Base-by-base conservation (phyloP, 2,888 invertebrate species). In the Desoria tigrina region DNA sequence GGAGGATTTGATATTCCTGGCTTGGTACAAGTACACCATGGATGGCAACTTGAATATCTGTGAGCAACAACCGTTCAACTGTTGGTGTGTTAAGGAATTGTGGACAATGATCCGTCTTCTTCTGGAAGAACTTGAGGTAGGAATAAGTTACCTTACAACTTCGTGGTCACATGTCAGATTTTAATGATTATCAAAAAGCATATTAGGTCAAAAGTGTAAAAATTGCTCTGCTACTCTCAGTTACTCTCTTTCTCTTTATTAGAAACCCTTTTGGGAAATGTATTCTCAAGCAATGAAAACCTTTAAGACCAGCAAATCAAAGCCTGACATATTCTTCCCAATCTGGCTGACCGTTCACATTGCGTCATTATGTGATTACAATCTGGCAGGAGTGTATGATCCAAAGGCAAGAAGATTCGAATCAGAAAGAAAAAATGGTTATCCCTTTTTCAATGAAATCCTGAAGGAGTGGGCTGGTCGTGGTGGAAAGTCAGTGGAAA, bases 1-100 rank as follows among this genome's bases (percentile, higher is more conserved):
- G 9, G 63, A 67, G 9, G 76, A 76, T 42, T 51, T 76, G 23
- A 51, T 74, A 6, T 16, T 67, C 2, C 49, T 76, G 18, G 67
- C 72, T 0, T 68, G 55, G 56, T 61, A 49, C 28, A 72, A 65
- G 18, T 74, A 61, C 32, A 49, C 18, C 9, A 45, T n/a, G 18
- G 60, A 60, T 2, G 53, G 39, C 16, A 14, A 7, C 16, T 18
- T 16, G 21, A 23, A 26, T 2, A 37, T 18, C 6, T 24, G 9
- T 3, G 78, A 79, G n/a, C 81, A 78, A 56, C 81, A 82, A 18
- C 83, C 85, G 0, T 86, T 84, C 74, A 81, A 81, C 63, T 87
- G 86, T 65, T 81, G 82, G 16, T 87, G 86, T 72, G 78, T 82
- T 3, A 83, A 84, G 77, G 86, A 86, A 78, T 74, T 84, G 42